phyloP scores from a whole-genome alignment of 2,888 invertebrate genomes.

The Chrysolina oricalcia region DNA sequence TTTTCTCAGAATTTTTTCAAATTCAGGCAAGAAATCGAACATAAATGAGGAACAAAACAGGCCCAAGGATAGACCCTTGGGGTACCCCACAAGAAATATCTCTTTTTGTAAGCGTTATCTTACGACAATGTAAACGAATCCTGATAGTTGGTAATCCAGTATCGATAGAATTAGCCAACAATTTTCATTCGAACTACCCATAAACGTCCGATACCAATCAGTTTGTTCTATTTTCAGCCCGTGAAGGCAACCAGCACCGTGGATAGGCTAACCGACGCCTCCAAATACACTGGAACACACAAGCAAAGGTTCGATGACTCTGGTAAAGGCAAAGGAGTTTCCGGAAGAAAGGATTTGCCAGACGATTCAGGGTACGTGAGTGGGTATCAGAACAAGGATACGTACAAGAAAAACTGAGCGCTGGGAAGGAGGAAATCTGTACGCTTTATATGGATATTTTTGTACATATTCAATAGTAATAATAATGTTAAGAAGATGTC shows the following conservation, averaged over 20 bases:
- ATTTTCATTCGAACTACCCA: neutral
- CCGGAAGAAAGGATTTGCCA: conserved; percentile 84
- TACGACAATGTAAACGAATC: neutral
- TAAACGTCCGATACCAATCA: neutral
- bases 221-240: conserved; percentile 61
- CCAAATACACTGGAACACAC: conserved; percentile 91
- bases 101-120: too few species aligned
- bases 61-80: too few species aligned
- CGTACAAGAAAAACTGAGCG: conserved; percentile 75
- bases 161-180: neutral
- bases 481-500: neutral
- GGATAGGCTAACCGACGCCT: conserved; percentile 88
- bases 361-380: conserved; percentile 84
- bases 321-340: conserved; percentile 90
- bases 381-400: conserved; percentile 89
- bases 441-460: conserved; percentile 3
- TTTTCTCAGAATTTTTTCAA: too few species aligned
- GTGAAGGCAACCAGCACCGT: conserved; percentile 73
- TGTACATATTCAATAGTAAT: conserved; percentile 16
- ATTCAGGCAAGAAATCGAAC: too few species aligned
- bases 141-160: neutral
- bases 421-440: neutral
- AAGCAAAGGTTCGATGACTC: conserved; percentile 88
- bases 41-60: too few species aligned
- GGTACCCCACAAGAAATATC: too few species aligned